Evolutionary conservation across 2,888 invertebrate species (phyloP), one percentile per base, ranked within the genome.

Genomic region (Heliconius erato): DNA sequence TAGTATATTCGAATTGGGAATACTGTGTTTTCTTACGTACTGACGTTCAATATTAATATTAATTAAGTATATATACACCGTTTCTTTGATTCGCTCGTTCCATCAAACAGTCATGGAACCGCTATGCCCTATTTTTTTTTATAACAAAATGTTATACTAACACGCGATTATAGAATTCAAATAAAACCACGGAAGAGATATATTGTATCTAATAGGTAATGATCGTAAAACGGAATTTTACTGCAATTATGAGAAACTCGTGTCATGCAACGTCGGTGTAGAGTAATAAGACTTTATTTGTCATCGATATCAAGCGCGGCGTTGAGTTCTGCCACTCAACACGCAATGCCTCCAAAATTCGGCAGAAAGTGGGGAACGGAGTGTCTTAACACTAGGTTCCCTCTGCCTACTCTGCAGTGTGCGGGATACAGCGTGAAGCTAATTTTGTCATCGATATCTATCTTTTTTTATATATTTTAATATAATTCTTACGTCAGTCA

Each of bases 141-240:
- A 83, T 84, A 84, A 86, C 79, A 85, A 86, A 86, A 86, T 84
- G 84, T 86, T 82, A 81, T 83, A 87, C 87, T 87, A 87, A 84
- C 88, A 88, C 88, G 87, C 88, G 87, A 88, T 88, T 87, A 88
- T 83, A 86, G 86, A 86, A 88, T 87, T 86, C 83, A 85, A 88
- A 88, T 86, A 88, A 86, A 87, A 85, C 83, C 82, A 83, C 87
- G 87, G 87, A 88, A 88, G 87, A 86, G 85, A 86, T 87, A 87
- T 87, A 87, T 85, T 87, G 84, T 85, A 84, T 85, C 81, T 83
- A 84, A 40, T 40, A 40, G 40, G 82, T 85, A 86, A 83, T 83
- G 85, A 86, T 82, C 84, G 84, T 84, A 86, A 85, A 85, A 83
- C 82, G 82, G 86, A 86, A 86, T 87, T 86, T 86, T 85, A 85